Conservation (phyloP, 1,140 invertebrate species). For the Lamellibrachia luymesi region DNA sequence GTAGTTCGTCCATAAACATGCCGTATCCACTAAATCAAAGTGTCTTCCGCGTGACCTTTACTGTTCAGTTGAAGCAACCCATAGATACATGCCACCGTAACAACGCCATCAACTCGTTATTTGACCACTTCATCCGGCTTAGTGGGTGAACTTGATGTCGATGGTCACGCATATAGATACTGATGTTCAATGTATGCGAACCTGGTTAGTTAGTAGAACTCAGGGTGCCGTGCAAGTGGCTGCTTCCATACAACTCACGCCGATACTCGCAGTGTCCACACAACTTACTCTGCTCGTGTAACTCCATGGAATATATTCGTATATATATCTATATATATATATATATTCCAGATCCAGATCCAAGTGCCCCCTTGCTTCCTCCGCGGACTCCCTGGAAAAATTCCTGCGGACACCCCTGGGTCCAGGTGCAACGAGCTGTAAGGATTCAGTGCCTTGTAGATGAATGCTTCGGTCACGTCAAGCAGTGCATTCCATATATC, state of each 20-base stretch:
- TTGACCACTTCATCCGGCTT: neutral
- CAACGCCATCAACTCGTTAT: neutral
- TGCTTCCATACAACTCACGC: neutral
- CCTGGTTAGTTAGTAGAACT: too few species aligned
- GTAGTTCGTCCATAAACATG: neutral
- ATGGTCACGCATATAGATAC: neutral
- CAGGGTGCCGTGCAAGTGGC: neutral
- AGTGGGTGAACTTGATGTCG: neutral
- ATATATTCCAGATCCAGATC: too few species aligned
- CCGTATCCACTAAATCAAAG: neutral
- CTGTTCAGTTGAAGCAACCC: too few species aligned
- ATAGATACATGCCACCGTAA: neutral
- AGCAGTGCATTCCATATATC: neutral
- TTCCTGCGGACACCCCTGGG: too few species aligned
- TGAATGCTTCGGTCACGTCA: neutral
- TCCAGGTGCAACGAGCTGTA: neutral
- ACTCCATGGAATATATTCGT: too few species aligned
- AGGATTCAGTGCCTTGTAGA: neutral
- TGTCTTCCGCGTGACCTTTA: neutral
- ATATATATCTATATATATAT: too few species aligned
- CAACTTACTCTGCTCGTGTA: neutral
- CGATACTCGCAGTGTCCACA: too few species aligned
- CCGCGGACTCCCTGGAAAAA: too few species aligned
- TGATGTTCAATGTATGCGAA: too few species aligned
- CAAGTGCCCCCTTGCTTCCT: too few species aligned